Percentiles rank a stretch among this genome's conserved stretches.
These are phyloP conservation scores for Plagodis dolabraria DNA, from an alignment of 2,888 invertebrate species.

Conservation along the genomic window DNA sequence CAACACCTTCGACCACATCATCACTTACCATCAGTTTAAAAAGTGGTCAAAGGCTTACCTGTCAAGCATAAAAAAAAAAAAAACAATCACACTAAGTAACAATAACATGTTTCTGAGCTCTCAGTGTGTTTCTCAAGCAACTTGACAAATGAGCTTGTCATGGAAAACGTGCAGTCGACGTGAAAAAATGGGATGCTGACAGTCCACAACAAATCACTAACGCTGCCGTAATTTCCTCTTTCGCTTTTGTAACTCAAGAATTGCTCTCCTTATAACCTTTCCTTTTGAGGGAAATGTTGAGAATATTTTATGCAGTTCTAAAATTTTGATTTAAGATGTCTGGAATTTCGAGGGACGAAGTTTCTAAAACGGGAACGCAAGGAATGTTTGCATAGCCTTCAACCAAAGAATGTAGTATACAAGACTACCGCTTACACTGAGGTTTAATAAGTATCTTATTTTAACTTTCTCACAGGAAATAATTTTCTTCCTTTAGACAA, in stretches of 20 bases:
- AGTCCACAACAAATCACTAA: slow-evolving; percentile 29
- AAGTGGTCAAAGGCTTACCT: too few relatives aligned
- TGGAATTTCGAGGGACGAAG: neutral
- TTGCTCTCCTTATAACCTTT: slow-evolving; percentile 17
- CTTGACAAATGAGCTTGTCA: slow-evolving; percentile 1
- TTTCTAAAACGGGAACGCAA: neutral
- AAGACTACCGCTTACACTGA: too few relatives aligned
- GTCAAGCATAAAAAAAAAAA: too few relatives aligned
- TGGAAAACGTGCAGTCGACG: slow-evolving; percentile 4
- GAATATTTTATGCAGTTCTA: slow-evolving; percentile 9
- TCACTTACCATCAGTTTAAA: too few relatives aligned
- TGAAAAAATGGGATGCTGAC: slow-evolving; percentile 17
- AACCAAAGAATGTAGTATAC: too few relatives aligned
- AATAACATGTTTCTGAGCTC: too few relatives aligned
- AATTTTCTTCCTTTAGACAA: too few relatives aligned
- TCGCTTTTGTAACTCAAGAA: slow-evolving; percentile 12
- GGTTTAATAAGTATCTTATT: neutral
- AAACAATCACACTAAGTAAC: too few relatives aligned
- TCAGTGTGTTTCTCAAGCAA: too few relatives aligned
- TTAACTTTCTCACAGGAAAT: neutral
- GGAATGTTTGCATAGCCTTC: too few relatives aligned
- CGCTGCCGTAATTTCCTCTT: slow-evolving; percentile 25
- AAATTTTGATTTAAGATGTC: slow-evolving; percentile 11
- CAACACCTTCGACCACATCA: too few relatives aligned
- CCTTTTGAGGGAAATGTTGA: slow-evolving; percentile 3